Percentiles rank a stretch among this genome's conserved stretches.
Conservation (phyloP, 2,797 vertebrate species). For the Epinephelus malabaricus region DNA sequence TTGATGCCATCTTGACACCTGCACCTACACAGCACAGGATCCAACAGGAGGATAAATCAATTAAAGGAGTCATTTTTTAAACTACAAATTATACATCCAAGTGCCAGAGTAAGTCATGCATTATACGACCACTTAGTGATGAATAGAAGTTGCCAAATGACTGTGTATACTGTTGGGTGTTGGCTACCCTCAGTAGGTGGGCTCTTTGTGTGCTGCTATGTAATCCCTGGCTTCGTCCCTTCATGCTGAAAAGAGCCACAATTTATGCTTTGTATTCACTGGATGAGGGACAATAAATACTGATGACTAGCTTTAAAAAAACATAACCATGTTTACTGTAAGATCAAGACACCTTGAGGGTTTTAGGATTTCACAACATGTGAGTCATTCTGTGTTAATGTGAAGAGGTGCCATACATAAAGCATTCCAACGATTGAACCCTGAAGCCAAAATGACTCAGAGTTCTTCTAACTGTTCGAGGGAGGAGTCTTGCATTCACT, state of each 20-base stretch:
- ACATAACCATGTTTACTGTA: background rate
- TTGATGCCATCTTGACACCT: background rate
- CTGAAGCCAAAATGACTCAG: constrained; percentile 16
- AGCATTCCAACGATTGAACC: constrained; percentile 1
- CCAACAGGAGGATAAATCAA: background rate
- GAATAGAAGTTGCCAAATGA: background rate
- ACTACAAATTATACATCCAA: background rate
- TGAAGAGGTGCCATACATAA: background rate
- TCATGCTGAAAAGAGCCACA: background rate
- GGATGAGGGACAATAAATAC: background rate
- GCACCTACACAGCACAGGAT: background rate
- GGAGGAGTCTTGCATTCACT: background rate
- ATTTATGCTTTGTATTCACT: background rate
- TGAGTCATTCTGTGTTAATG: constrained; percentile 18
- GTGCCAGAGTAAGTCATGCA: background rate
- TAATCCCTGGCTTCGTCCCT: background rate
- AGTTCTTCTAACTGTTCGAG: background rate
- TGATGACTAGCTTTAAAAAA: background rate
- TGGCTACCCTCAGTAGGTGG: background rate
- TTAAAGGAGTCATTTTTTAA: background rate
- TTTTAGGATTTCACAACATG: background rate
- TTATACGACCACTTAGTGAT: background rate
- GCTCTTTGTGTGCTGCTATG: background rate
- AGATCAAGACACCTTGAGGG: background rate
- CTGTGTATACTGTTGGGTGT: background rate